Evolutionary conservation across 2,888 invertebrate species (phyloP).

Genomic region (Heliconius ethilla): DNA sequence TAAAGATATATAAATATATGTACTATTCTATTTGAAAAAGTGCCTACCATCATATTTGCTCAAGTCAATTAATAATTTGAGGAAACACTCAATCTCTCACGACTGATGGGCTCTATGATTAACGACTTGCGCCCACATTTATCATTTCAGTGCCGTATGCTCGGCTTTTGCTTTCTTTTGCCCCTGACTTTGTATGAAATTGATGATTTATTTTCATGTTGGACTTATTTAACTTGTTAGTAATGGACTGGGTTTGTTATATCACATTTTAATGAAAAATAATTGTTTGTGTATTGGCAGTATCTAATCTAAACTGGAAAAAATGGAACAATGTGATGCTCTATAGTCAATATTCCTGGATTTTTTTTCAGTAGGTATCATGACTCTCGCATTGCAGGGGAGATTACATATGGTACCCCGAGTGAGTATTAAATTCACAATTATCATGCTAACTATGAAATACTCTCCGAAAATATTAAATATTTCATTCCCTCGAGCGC

Average conservation of each 20-base stretch:
- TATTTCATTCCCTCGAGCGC: no score
- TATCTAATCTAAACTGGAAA: no score
- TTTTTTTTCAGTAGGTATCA: no score
- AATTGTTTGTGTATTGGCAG: not conserved
- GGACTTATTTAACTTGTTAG: not conserved
- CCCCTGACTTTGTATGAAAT: conserved; percentile 24
- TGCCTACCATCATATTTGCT: conserved; percentile 26
- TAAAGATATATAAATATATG: not conserved
- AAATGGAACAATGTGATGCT: no score
- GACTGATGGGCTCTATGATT: conserved; percentile 38
- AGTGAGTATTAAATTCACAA: no score
- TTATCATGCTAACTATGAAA: no score
- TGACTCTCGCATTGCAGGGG: no score
- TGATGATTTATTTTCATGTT: conserved; percentile 12
- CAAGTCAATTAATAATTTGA: conserved; percentile 37
- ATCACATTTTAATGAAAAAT: not conserved
- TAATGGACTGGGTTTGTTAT: not conserved
- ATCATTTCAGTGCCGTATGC: conserved; percentile 33
- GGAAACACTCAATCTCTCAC: conserved; percentile 41
- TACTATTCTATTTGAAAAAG: conserved; percentile 12
- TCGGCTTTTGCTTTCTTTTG: conserved; percentile 22
- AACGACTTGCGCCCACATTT: conserved; percentile 34
- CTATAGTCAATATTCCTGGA: no score
- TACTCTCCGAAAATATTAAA: no score
- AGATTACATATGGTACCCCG: no score